Percentiles rank a stretch among this genome's conserved stretches.
phyloP scores from a whole-genome alignment of 2,888 invertebrate genomes.

The Conistra vaccinii region DNA sequence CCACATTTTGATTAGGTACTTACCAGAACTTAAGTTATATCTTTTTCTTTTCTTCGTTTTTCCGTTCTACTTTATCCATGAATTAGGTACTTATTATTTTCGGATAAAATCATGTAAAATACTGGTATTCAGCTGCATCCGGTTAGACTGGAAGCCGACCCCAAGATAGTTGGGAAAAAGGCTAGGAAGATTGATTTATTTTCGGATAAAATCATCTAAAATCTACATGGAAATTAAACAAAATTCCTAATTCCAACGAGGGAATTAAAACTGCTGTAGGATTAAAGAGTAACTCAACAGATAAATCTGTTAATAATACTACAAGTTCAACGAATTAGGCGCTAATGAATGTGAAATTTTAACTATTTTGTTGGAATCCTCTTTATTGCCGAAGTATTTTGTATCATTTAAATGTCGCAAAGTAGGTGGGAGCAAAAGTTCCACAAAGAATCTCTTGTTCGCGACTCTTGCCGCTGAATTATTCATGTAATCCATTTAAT shows the following conservation, averaged over 20 bases:
- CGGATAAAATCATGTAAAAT: no score
- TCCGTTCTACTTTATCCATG: not conserved
- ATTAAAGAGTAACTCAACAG: constrained; percentile 8
- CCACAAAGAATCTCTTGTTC: constrained; percentile 74
- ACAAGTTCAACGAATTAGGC: constrained; percentile 43
- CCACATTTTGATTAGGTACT: constrained; percentile 43
- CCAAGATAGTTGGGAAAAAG: no score
- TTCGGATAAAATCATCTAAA: constrained; percentile 6
- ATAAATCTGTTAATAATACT: constrained; percentile 27
- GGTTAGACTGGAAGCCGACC: no score
- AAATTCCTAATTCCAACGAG: not conserved
- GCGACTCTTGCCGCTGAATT: constrained; percentile 82
- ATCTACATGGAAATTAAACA: not conserved
- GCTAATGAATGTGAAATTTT: constrained; percentile 44
- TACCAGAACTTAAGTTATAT: constrained; percentile 22
- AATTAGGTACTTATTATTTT: no score
- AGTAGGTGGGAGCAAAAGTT: constrained; percentile 64
- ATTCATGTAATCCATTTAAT: constrained; percentile 89
- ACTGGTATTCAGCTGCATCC: no score
- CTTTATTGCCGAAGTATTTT: constrained; percentile 43
- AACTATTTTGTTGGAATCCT: constrained; percentile 41
- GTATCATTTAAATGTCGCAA: constrained; percentile 62
- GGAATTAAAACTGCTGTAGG: constrained; percentile 4
- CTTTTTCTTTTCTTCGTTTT: not conserved
- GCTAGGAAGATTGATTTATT: no score